These are phyloP conservation scores for Drosophila insularis DNA, from an alignment of 1,140 invertebrate species.

Conservation along the genomic window DNA sequence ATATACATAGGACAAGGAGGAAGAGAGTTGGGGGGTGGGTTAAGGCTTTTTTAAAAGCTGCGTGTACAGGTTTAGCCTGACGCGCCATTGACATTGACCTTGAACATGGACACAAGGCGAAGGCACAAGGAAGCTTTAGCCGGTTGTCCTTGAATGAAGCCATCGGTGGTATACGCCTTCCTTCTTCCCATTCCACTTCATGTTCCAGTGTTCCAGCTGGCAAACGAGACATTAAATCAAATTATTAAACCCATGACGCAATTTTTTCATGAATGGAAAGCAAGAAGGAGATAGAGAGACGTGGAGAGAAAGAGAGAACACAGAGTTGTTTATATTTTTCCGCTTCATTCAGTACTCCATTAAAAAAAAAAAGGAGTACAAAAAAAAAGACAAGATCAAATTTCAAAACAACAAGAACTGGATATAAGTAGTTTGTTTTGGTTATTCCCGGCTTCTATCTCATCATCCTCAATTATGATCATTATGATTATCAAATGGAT, in stretches of 20 bases:
- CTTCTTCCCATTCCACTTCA: neutral
- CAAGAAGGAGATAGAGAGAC: neutral
- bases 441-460: neutral
- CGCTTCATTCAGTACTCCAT: conserved; percentile 39
- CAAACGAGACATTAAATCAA: conserved; percentile 15
- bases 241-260: conserved; percentile 59
- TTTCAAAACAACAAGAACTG: conserved; percentile 66
- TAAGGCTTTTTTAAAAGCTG: neutral
- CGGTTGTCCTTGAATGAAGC: conserved; percentile 45
- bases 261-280: conserved; percentile 21
- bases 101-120: conserved; percentile 49
- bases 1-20: neutral
- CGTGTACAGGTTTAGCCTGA: conserved; percentile 59
- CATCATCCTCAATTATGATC: neutral
- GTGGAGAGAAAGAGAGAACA: neutral
- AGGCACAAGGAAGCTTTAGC: conserved; percentile 47
- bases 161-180: neutral
- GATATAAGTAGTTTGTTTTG: conserved; percentile 63
- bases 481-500: neutral
- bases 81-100: conserved; percentile 63
- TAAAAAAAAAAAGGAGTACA: neutral
- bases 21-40: neutral
- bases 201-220: neutral
- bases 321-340: conserved; percentile 65
- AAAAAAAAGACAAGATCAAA: conserved; percentile 27